Conservation (phyloP, 1,140 invertebrate species). For the Manduca sexta region DNA sequence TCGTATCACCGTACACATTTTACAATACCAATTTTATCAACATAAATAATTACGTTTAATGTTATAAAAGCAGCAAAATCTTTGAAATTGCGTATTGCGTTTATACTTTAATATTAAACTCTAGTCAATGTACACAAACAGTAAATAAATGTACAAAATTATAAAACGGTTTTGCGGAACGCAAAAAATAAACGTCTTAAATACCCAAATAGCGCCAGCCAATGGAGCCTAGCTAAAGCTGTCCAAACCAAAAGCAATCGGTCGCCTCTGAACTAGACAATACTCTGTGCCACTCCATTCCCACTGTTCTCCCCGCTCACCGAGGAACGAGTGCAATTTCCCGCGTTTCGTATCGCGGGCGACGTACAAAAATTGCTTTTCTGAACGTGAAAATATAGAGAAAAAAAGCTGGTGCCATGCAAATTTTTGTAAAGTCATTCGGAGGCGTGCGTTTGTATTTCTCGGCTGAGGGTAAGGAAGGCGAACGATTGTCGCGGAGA, state of each 20-base stretch:
- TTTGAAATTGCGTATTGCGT: too few species aligned
- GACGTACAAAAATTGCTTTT: conserved; percentile 72
- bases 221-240: conserved; percentile 33
- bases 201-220: conserved; percentile 42
- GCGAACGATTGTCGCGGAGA: conserved; percentile 64
- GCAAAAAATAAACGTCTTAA: conserved; percentile 1
- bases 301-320: conserved; percentile 42
- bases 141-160: too few species aligned
- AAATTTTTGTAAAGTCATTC: conserved; percentile 73
- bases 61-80: too few species aligned
- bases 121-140: too few species aligned
- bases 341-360: conserved; percentile 61
- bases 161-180: background rate
- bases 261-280: conserved; percentile 43
- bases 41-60: too few species aligned
- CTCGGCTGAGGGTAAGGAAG: conserved; percentile 59
- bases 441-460: conserved; percentile 69
- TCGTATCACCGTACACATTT: too few species aligned
- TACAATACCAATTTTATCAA: too few species aligned
- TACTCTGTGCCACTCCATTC: conserved; percentile 49
- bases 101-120: too few species aligned
- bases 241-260: conserved; percentile 47
- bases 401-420: conserved; percentile 60
- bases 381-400: conserved; percentile 66
- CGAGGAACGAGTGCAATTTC: conserved; percentile 64